Base-by-base conservation (phyloP, 1,140 invertebrate genomes). In the Camponotus floridanus region DNA sequence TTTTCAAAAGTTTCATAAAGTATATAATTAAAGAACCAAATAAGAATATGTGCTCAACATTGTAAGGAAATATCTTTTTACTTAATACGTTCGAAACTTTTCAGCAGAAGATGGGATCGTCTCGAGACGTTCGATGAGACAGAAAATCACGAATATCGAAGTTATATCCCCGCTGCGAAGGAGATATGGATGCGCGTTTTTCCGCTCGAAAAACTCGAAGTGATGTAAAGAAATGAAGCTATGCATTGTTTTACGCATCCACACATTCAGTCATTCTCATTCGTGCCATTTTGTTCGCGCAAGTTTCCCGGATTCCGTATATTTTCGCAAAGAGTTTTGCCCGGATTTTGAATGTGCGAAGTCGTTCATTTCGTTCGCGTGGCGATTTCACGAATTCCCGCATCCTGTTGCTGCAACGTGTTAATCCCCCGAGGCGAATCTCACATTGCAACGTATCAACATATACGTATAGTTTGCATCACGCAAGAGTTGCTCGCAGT, bases 131-230 rank as follows among this genome's bases (percentile, higher is more conserved):
- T 48, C 68, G 39, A 26, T 73, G 79, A 62, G 42, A 42, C 79
- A 57, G 55, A 83, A 74, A 42, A 74, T 83, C 39, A 57, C 31
- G 55, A 74, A 83, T 55, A 80, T 80, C 64, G 21, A 18, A 83
- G 79, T 83, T 83, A 62, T 48, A 61, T 36, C 68, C 39, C 21
- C 68, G 39, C 39, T 57, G 36, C 33, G 68, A 3, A 73, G 39
- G 42, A 81, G 59, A 59, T 73, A 73, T 0, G 26, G 57, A 1
- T 48, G 39, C 71, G 80, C 51, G 81, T 76, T 84, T 85, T 84
- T 87, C 86, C 86, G 62, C 86, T 65, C 71, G 86, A 61, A 87
- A 70, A 87, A 87, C 81, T 73, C 81, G 79, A 83, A 83, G 79
- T 68, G 68, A 74, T 62, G 74, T 86, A 70, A 70, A 86, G 68